Evolutionary conservation across 1,140 invertebrate species (phyloP), one percentile per base, ranked within the genome.

Genomic region (Ptiloglossa arizonensis): DNA sequence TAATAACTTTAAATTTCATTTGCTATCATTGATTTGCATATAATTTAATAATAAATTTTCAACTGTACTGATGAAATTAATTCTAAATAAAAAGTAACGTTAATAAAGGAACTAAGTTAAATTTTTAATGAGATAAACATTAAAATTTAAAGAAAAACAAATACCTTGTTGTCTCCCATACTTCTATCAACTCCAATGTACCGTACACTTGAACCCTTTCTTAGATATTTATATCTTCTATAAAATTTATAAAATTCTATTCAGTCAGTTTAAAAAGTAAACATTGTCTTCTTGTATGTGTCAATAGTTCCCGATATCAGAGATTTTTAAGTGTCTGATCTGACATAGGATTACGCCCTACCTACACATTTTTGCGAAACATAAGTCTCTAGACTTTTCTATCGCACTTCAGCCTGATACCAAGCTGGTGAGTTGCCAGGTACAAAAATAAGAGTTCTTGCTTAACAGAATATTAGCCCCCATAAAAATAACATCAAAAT

Each of bases 301-400:
- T 85, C 69, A 71, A 81, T 86, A 89, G 81, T 83, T 87, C 85
- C 66, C 66, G 66, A 60, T 79, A 85, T 85, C 79, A 80, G 77
- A 87, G 74, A 75, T 87, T 41, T 85, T 88, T 54, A 86, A 75
- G 56, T 79, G 41, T 77, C 62, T 80, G 57, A 38, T 83, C 27
- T 77, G 74, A 82, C 44, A 48, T 44, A 64, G 22, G 44, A 71
- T 79, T 83, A 62, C 56, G 46, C 54, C 8, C 48, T 32, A 70
- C 73, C 48, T 69, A 54, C 67, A 78, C 11, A 66, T 73, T 60
- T 63, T 62, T 50, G n/a, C 60, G 46, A 74, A 68, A 64, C 13
- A 71, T 66, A 64, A 54, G 15, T 54, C 57, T 29, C 17, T 15
- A 72, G 44, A 38, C 19, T 72, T 72, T n/a, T 24, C 3, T 72